Evolutionary conservation across 1,140 invertebrate genomes (phyloP).

Genomic region (Augochlora pura): DNA sequence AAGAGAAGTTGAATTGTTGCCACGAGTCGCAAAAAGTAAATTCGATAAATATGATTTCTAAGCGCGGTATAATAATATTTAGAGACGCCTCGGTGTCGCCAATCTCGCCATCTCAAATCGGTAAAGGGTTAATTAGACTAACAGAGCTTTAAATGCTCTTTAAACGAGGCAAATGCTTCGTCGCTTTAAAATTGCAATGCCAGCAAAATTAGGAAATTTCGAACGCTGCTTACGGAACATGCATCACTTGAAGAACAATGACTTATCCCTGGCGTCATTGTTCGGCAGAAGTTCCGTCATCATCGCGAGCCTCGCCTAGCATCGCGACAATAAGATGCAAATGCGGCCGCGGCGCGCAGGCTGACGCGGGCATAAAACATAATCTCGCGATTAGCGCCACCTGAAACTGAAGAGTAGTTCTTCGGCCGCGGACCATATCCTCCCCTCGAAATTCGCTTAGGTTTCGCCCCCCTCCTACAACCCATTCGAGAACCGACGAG

Average conservation of each 20-base stretch:
- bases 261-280: neutral
- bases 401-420: conserved; percentile 52
- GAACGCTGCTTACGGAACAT: neutral
- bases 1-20: too few relatives aligned
- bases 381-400: conserved; percentile 57
- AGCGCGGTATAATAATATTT: too few relatives aligned
- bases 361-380: conserved; percentile 53
- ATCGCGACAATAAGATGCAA: conserved; percentile 35
- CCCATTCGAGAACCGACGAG: conserved; percentile 21
- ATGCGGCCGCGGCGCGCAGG: conserved; percentile 26
- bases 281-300: neutral
- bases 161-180: too few relatives aligned
- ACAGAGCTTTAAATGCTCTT: too few relatives aligned
- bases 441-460: conserved; percentile 43
- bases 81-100: too few relatives aligned
- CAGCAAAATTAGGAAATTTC: neutral
- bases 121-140: too few relatives aligned
- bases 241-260: too few relatives aligned
- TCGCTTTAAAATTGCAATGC: too few relatives aligned
- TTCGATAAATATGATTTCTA: too few relatives aligned
- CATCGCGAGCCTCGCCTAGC: neutral
- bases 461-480: conserved; percentile 1
- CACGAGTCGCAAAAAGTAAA: too few relatives aligned
- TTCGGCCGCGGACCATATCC: conserved; percentile 21
- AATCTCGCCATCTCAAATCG: too few relatives aligned